Evolutionary conservation across 1,140 invertebrate genomes (phyloP).

Genomic region (Drosophila lowei): DNA sequence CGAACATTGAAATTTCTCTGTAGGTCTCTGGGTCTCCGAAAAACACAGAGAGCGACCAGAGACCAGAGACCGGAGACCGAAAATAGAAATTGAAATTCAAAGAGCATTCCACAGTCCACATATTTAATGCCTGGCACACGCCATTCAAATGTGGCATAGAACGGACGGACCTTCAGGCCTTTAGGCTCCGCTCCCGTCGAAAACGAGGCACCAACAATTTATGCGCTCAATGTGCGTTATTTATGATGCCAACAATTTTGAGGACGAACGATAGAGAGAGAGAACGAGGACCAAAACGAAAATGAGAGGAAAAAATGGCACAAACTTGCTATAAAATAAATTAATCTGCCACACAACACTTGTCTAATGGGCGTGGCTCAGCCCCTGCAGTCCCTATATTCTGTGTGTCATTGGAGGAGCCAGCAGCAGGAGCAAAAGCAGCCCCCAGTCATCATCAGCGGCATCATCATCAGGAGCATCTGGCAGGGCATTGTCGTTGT

Average conservation of each 20-base stretch:
- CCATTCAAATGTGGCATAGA: constrained; percentile 33
- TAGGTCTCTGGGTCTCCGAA: neutral
- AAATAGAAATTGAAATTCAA: constrained; percentile 45
- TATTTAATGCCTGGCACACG: constrained; percentile 49
- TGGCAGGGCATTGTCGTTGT: constrained; percentile 25
- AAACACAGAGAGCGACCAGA: constrained; percentile 18
- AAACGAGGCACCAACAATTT: constrained; percentile 44
- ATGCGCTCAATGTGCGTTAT: constrained; percentile 58
- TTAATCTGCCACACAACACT: constrained; percentile 68
- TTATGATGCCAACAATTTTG: constrained; percentile 55
- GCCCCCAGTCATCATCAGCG: constrained; percentile 13
- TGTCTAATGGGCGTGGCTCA: constrained; percentile 46
- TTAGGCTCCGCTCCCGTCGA: neutral
- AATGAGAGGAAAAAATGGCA: constrained; percentile 51
- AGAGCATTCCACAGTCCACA: constrained; percentile 50
- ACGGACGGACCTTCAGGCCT: constrained; percentile 3
- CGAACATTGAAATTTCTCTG: constrained; percentile 20
- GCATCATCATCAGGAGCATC: constrained; percentile 43
- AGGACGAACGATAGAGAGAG: no score
- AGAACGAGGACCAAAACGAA: constrained; percentile 13
- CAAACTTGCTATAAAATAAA: constrained; percentile 73
- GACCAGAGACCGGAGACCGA: neutral
- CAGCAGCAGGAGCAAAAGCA: constrained; percentile 3
- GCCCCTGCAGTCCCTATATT: neutral
- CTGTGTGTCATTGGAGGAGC: constrained; percentile 10